Evolutionary conservation across 2,113 vertebrate species (phyloP).

Genomic region (Misgurnus anguillicaudatus): DNA sequence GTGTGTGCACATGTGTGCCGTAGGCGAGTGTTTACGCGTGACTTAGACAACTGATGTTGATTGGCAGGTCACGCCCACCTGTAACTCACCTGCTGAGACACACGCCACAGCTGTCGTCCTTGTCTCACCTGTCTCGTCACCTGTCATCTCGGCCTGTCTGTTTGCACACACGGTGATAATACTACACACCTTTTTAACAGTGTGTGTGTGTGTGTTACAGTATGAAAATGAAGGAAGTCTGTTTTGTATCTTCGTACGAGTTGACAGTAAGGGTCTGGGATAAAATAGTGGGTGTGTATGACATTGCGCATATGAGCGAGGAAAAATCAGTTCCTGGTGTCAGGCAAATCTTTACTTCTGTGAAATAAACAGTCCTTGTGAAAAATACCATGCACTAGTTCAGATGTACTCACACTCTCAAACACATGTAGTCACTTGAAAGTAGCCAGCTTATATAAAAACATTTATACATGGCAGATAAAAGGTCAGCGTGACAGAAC

Average conservation of each 20-base stretch:
- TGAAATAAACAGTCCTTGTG: not conserved
- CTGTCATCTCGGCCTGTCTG: constrained; percentile 26
- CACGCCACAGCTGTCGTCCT: constrained; percentile 41
- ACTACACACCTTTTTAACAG: constrained; percentile 9
- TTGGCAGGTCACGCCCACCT: constrained; percentile 40
- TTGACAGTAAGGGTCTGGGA: constrained; percentile 24
- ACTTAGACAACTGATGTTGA: constrained; percentile 39
- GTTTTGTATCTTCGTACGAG: constrained; percentile 21
- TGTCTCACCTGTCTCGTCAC: constrained; percentile 39
- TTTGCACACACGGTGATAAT: constrained; percentile 15
- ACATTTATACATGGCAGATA: not conserved
- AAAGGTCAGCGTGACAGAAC: not conserved
- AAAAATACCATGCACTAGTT: constrained; percentile 30
- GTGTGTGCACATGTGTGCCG: not conserved
- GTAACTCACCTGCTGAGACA: constrained; percentile 40
- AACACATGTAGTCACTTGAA: not conserved
- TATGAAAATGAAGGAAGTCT: constrained; percentile 29
- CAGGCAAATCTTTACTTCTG: constrained; percentile 7
- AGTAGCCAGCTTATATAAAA: constrained; percentile 17
- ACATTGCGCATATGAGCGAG: constrained; percentile 21
- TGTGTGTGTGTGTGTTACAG: not conserved
- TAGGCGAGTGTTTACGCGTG: constrained; percentile 22
- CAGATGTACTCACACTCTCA: not conserved
- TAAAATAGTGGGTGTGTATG: constrained; percentile 18
- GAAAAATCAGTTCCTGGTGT: constrained; percentile 22